A percentile compares a stretch with the other conserved stretches of the same genome.
Evolutionary conservation across 2,113 vertebrate species (phyloP).

Genomic region (Sorex araneus): DNA sequence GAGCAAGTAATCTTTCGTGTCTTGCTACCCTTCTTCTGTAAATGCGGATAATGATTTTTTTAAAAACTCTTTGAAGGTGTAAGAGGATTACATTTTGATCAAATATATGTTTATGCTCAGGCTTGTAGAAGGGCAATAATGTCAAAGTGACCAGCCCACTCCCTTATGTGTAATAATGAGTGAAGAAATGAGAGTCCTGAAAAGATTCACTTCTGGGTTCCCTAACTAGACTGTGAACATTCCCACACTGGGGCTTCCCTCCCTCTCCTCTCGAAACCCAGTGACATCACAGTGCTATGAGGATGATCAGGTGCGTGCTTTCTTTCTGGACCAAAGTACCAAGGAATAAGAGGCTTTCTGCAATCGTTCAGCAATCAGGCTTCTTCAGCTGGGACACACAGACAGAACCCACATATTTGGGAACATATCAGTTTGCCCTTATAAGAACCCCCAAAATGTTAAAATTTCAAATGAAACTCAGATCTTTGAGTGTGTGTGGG

Average conservation of each 20-base stretch:
- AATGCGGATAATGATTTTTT: not conserved
- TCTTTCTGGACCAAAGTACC: not conserved
- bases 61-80: not conserved
- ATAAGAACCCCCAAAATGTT: constrained; percentile 44
- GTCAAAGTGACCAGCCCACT: not conserved
- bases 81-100: constrained; percentile 8
- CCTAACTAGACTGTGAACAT: not conserved
- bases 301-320: not conserved
- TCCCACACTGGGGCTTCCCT: fast-evolving
- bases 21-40: not conserved
- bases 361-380: not conserved
- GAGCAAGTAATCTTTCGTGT: not conserved
- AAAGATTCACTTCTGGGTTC: not conserved
- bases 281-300: fast-evolving
- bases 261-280: not conserved
- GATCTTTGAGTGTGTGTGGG: not conserved
- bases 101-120: constrained; percentile 2
- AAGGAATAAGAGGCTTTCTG: not conserved
- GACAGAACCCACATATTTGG: not conserved
- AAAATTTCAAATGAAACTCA: constrained; percentile 62
- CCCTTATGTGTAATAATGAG: not conserved
- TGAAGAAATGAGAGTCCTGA: not conserved
- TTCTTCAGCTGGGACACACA: not conserved
- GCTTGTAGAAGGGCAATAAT: not conserved
- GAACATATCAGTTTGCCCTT: not conserved